Evolutionary conservation across 2,113 vertebrate species (phyloP).

Genomic region (Eira barbara): DNA sequence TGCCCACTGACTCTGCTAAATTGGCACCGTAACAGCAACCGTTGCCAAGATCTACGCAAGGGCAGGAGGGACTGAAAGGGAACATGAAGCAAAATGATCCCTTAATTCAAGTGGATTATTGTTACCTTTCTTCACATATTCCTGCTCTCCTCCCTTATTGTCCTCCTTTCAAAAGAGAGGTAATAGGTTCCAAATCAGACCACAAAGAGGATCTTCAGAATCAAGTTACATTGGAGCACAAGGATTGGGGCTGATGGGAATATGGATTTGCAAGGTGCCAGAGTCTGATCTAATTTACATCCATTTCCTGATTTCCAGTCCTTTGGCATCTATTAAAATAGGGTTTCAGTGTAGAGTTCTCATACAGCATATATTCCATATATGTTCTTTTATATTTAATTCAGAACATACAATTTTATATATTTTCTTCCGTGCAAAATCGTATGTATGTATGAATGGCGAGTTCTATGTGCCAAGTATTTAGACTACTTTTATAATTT

Average conservation of each 20-base stretch:
- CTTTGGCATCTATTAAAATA: slow-evolving; percentile 52
- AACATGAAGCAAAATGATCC: slow-evolving; percentile 61
- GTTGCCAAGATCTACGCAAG: slow-evolving; percentile 60
- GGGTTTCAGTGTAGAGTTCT: not conserved
- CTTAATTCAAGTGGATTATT: slow-evolving; percentile 64
- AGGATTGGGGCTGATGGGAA: slow-evolving; percentile 49
- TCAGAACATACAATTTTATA: slow-evolving; percentile 29
- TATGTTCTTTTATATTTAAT: slow-evolving; percentile 52
- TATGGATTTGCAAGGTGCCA: slow-evolving; percentile 60
- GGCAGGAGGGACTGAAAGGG: slow-evolving; percentile 51
- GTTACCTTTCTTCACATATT: slow-evolving; percentile 60
- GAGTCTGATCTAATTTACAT: slow-evolving; percentile 65
- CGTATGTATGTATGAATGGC: not conserved
- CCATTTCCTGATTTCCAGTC: slow-evolving; percentile 63
- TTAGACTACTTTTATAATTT: slow-evolving; percentile 54
- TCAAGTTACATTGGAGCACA: slow-evolving; percentile 63
- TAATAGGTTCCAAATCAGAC: slow-evolving; percentile 69
- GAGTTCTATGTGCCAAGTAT: slow-evolving; percentile 30
- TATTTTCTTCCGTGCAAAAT: slow-evolving; percentile 45
- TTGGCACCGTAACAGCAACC: slow-evolving; percentile 32
- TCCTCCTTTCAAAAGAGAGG: slow-evolving; percentile 60
- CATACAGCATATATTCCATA: slow-evolving; percentile 9
- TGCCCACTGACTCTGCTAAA: slow-evolving; percentile 4
- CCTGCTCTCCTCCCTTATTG: slow-evolving; percentile 52
- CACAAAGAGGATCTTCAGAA: slow-evolving; percentile 67